phyloP scores from a whole-genome alignment of 2,888 invertebrate genomes.

The Drosophila prostipennis region DNA sequence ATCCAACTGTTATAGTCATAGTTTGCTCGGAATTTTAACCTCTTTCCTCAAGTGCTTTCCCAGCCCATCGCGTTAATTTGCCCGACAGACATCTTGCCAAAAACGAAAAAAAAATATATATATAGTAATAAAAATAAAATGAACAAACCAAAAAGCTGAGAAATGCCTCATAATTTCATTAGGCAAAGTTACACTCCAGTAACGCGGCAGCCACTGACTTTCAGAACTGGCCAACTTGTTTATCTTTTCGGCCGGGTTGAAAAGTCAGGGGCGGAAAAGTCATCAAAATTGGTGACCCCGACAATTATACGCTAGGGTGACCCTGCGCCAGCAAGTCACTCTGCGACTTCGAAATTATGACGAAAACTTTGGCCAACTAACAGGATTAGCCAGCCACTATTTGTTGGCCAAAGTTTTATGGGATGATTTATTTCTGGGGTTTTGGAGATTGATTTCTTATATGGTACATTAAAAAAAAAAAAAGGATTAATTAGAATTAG shows the following conservation, averaged over 20 bases:
- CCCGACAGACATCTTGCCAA: conserved; percentile 46
- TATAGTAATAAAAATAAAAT: conserved; percentile 4
- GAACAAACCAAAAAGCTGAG: conserved; percentile 20
- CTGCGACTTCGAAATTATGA: conserved; percentile 16
- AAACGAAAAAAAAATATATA: conserved; percentile 14
- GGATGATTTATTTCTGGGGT: neutral
- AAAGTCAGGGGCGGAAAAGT: conserved; percentile 18
- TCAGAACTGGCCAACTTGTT: conserved; percentile 18
- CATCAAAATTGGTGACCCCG: conserved; percentile 43
- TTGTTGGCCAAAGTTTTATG: neutral
- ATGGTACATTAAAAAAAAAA: too few species aligned
- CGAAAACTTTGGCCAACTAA: conserved; percentile 12
- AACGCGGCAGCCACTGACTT: conserved; percentile 8
- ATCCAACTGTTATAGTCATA: conserved; percentile 48
- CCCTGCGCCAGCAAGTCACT: conserved; percentile 46
- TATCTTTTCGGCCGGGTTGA: conserved; percentile 26
- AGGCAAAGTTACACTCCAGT: conserved; percentile 42
- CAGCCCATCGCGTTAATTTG: conserved; percentile 64
- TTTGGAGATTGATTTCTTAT: neutral
- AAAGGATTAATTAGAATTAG: too few species aligned
- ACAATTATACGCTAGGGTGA: conserved; percentile 58
- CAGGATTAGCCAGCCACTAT: conserved; percentile 30
- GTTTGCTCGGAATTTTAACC: conserved; percentile 37
- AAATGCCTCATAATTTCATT: conserved; percentile 50
- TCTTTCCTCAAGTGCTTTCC: conserved; percentile 49